phyloP scores from a whole-genome alignment of 2,797 vertebrate species.

The Eulemur mongoz region DNA sequence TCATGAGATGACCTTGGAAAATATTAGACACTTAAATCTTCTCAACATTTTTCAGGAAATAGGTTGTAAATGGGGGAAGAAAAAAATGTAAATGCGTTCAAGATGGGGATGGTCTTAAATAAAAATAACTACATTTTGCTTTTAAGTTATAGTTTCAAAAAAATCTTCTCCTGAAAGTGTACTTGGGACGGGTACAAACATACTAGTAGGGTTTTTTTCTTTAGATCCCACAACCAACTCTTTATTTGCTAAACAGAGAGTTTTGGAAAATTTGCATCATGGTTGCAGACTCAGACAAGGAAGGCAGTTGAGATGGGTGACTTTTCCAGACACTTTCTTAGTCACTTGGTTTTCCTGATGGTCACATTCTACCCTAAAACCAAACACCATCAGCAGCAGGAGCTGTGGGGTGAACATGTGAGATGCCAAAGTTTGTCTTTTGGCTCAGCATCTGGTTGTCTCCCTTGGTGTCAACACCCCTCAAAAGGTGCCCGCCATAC shows the following conservation, averaged over 20 bases:
- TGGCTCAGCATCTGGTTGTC: background rate
- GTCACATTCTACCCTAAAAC: background rate
- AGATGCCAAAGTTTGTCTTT: background rate
- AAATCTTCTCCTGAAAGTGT: background rate
- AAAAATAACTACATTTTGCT: constrained; percentile 76
- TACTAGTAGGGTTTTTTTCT: background rate
- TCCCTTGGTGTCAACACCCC: background rate
- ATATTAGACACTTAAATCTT: constrained; percentile 61
- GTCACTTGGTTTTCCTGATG: background rate
- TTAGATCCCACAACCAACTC: background rate
- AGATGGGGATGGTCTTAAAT: constrained; percentile 67
- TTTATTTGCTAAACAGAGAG: constrained; percentile 18
- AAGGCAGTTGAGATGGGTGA: background rate
- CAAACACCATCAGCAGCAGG: background rate
- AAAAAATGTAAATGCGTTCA: constrained; percentile 74
- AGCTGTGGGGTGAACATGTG: background rate
- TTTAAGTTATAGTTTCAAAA: constrained; percentile 45
- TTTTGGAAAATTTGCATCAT: background rate
- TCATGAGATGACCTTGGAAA: constrained; percentile 51
- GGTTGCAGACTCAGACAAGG: background rate
- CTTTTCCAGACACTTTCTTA: background rate
- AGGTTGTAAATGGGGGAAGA: constrained; percentile 58
- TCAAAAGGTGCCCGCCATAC: background rate
- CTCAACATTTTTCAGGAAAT: constrained; percentile 68
- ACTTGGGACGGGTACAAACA: constrained; percentile 10